A percentile compares a stretch with the other conserved stretches of the same genome.
Conservation (phyloP, 2,113 vertebrate genomes). For the Cranoglanis bouderius region DNA sequence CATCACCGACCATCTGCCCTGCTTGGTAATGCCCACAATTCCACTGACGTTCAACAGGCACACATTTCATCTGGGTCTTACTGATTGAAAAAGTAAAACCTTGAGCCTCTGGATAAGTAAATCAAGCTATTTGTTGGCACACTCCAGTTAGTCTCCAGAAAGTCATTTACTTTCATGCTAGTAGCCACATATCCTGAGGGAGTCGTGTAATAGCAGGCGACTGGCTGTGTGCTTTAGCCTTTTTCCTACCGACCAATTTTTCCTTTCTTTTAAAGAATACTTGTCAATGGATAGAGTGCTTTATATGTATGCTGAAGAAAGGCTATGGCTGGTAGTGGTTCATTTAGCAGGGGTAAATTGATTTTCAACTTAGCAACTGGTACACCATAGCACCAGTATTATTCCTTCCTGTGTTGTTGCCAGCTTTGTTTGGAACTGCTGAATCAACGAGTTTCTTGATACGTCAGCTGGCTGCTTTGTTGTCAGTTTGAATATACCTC, state of each 20-base stretch:
- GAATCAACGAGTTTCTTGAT: neutral
- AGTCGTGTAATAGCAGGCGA: slow-evolving; percentile 21
- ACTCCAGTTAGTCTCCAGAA: neutral
- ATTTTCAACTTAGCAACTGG: neutral
- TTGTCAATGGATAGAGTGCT: slow-evolving; percentile 1
- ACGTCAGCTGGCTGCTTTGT: neutral
- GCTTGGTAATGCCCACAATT: neutral
- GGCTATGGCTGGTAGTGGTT: neutral
- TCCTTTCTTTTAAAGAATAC: neutral
- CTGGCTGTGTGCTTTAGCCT: slow-evolving; percentile 11
- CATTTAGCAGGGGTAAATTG: neutral
- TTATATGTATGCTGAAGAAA: neutral
- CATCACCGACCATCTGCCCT: slow-evolving; percentile 16
- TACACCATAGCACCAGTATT: neutral
- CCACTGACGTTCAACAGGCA: slow-evolving; percentile 23
- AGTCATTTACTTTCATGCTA: neutral
- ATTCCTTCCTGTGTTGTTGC: neutral
- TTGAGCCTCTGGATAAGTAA: neutral
- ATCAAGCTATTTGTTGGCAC: slow-evolving; percentile 8
- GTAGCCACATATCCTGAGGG: slow-evolving; percentile 19
- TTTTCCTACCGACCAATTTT: neutral
- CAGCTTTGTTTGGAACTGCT: slow-evolving; percentile 7
- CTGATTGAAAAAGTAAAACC: neutral
- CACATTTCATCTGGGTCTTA: slow-evolving; percentile 1
- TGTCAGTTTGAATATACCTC: neutral